Evolutionary conservation across 37 sponge, comb jelly and placozoan species (phyloP), one percentile per base, ranked within the genome.

Genomic region (Ephydatia muelleri): DNA sequence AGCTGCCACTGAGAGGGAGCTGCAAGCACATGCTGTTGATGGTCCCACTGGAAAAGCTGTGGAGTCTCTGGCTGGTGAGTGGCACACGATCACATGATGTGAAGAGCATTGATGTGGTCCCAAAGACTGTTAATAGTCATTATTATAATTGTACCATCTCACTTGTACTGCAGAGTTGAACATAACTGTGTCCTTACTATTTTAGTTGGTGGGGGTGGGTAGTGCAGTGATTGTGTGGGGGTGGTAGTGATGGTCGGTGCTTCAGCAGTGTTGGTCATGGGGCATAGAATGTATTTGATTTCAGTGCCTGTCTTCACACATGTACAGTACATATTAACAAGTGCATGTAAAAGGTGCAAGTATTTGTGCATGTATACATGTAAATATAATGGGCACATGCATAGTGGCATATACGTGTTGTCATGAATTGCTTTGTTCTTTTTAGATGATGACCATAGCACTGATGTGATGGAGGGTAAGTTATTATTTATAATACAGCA

Each of bases 1-100:
- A 12, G 31, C 12, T 39, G 5, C 68, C 40, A 68, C 73, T 73
- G 83, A 82, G 21, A 57, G 57, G 57, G 57, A 57, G 57, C 57
- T 16, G 16, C 57, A 57, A 57, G 12, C 16, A 14, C 57, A 57
- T 57, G 57, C 57, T 1, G 19, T 14, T 57, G 57, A 57, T 57
- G 57, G 57, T 14, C 57, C 57, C 57, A 57, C 19, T 57, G 57
- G 57, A 14, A 57, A 57, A 57, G 57, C 57, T 14, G 57, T 57
- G 57, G 57, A 57, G 57, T 57, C 57, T 13, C 16, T 57, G 16
- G 57, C 57, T 57, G 57, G 57, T 57, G 16, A 57, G 19, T 57
- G 16, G 57, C 57, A 5, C 6, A 11, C 1, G 19, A n/a, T n/a
- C n/a, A n/a, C n/a, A n/a, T n/a, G n/a, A n/a, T n/a, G n/a, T n/a